phyloP scores from a whole-genome alignment of 2,888 invertebrate genomes.

The Epicampocera succincta region DNA sequence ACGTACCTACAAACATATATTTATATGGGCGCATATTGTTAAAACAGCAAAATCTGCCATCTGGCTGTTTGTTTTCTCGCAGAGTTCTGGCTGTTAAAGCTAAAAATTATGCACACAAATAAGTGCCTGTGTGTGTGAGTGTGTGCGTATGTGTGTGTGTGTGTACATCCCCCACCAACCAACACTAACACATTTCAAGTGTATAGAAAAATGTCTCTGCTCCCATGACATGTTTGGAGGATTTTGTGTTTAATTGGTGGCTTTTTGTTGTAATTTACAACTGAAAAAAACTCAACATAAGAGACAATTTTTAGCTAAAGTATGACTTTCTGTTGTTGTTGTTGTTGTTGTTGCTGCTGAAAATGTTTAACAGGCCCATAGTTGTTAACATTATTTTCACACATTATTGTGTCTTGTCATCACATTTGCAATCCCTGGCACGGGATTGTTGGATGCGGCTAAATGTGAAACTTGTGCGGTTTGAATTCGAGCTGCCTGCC shows the following conservation, averaged over 20 bases:
- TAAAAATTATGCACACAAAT: slow-evolving; percentile 50
- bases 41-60: slow-evolving; percentile 21
- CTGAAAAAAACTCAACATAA: background rate
- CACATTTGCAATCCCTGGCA: slow-evolving; percentile 50
- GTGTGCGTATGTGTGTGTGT: background rate
- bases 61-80: background rate
- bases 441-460: background rate
- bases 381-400: slow-evolving; percentile 61
- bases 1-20: too few relatives aligned
- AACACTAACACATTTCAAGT: too few relatives aligned
- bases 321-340: background rate
- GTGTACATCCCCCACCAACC: background rate
- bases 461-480: too few relatives aligned
- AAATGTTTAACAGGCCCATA: slow-evolving; percentile 35
- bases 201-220: background rate
- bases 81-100: slow-evolving; percentile 28
- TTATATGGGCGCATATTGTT: background rate
- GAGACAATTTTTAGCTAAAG: background rate
- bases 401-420: slow-evolving; percentile 62
- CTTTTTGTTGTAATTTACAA: slow-evolving; percentile 49
- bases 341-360: background rate
- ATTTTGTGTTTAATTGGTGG: slow-evolving; percentile 64
- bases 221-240: slow-evolving; percentile 34
- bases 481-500: background rate
- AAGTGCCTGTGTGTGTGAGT: background rate